phyloP scores from a whole-genome alignment of 2,797 vertebrate species.

The Spinus olivaceus region DNA sequence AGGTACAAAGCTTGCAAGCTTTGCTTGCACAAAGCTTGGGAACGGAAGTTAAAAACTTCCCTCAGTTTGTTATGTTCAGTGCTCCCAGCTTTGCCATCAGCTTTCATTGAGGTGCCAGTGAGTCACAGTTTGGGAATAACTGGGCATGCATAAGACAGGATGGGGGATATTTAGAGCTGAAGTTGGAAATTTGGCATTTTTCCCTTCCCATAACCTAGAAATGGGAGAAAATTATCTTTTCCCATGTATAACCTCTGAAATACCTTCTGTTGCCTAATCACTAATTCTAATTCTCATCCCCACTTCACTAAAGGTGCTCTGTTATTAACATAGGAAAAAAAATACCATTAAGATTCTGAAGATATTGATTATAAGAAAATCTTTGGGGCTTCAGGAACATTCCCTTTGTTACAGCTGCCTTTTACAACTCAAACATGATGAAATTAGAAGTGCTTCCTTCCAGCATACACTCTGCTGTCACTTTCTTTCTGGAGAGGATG shows the following conservation, averaged over 20 bases:
- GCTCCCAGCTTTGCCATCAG: not conserved
- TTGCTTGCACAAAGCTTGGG: not conserved
- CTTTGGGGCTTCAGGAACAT: not conserved
- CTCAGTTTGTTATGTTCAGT: not conserved
- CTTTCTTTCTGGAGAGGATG: not conserved
- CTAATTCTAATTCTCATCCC: not conserved
- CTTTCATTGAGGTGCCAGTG: not conserved
- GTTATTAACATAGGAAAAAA: not conserved
- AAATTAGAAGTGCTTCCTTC: not conserved
- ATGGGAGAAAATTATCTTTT: not conserved
- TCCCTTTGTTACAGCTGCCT: not conserved
- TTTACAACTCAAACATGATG: not conserved
- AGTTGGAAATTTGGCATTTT: not conserved
- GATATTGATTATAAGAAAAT: not conserved
- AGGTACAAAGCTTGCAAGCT: not conserved
- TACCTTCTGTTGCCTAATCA: not conserved
- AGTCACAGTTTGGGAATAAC: not conserved
- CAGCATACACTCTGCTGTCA: not conserved
- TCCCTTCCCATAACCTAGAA: not conserved
- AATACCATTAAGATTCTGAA: not conserved
- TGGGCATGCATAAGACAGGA: not conserved
- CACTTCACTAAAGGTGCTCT: not conserved
- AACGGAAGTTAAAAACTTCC: not conserved
- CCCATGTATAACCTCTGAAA: not conserved
- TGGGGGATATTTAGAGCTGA: not conserved